Evolutionary conservation across 2,888 invertebrate genomes (phyloP), one percentile per base, ranked within the genome.

Genomic region (Anoncus sp.): DNA sequence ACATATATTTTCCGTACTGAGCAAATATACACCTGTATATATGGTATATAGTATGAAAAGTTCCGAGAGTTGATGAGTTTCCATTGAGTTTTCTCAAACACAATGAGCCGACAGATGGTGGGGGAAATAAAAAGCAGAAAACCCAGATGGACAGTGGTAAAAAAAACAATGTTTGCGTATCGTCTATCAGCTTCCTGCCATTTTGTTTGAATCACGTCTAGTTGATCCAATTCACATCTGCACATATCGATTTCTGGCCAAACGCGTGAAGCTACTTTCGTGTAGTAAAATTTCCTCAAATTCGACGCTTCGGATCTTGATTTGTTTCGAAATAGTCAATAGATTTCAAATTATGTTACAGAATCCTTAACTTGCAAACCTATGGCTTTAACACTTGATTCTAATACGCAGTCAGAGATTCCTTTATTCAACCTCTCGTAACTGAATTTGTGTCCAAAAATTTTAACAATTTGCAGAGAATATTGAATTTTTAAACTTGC

Each of bases 31-130:
- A 38, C 16, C 38, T 27, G 18, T 24, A 24, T 24, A 45, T 5
- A 40, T n/a, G n/a, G n/a, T n/a, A n/a, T n/a, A n/a, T n/a, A 65
- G 16, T 51, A 18, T 22, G 49, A 63, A 24, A 14, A 20, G 47
- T 53, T 51, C 24, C 22, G 18, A 35, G 18, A 16, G 7, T 22
- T 16, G 27, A 24, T 14, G 16, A 53, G 7, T 27, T 40, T 66
- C 14, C 24, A 35, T 16, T 66, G 22, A 35, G 20, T 38, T 16
- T 53, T 53, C 49, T 14, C 22, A 3, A 16, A 16, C 40, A 53
- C 24, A 40, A 66, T 40, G 40, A 38, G 38, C 1, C 6, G n/a
- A 7, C 24, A 14, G 51, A 16, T 38, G 16, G 65, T 31, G 49
- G 35, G 7, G 5, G 31, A 38, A 38, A 24, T 24, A 49, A 65